Conservation (phyloP, 1,140 invertebrate species). For the Sinonovacula constricta region DNA sequence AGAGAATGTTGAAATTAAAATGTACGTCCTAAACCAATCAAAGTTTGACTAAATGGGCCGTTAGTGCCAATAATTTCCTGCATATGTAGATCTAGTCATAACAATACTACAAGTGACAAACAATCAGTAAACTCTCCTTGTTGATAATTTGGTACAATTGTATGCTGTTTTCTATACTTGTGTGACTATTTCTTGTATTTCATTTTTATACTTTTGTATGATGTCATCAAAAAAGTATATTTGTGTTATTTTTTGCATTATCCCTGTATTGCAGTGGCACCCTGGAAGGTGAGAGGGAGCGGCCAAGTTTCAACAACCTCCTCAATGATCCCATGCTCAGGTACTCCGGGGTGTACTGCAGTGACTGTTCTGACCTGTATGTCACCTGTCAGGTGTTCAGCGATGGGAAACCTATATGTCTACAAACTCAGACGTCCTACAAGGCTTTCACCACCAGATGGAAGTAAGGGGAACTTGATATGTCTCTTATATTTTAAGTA, state of each 20-base stretch:
- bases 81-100: neutral
- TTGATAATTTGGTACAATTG: neutral
- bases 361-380: conserved; percentile 89
- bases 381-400: conserved; percentile 93
- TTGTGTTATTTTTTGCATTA: neutral
- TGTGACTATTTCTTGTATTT: neutral
- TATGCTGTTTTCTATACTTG: neutral
- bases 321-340: conserved; percentile 93
- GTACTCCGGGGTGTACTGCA: conserved; percentile 92
- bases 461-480: conserved; percentile 84
- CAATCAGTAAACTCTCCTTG: neutral
- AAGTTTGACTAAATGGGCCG: conserved; percentile 3
- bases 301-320: conserved; percentile 92
- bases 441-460: conserved; percentile 95
- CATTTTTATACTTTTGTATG: neutral
- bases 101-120: neutral
- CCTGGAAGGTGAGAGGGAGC: conserved; percentile 92
- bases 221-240: neutral
- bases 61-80: conserved; percentile 9
- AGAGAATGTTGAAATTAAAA: conserved; percentile 93
- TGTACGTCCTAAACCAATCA: conserved; percentile 83
- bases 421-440: conserved; percentile 94
- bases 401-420: conserved; percentile 88
- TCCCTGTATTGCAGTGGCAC: conserved; percentile 87
- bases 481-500: neutral